Base-by-base conservation (phyloP, 2,113 vertebrate genomes). In the Alces alces region DNA sequence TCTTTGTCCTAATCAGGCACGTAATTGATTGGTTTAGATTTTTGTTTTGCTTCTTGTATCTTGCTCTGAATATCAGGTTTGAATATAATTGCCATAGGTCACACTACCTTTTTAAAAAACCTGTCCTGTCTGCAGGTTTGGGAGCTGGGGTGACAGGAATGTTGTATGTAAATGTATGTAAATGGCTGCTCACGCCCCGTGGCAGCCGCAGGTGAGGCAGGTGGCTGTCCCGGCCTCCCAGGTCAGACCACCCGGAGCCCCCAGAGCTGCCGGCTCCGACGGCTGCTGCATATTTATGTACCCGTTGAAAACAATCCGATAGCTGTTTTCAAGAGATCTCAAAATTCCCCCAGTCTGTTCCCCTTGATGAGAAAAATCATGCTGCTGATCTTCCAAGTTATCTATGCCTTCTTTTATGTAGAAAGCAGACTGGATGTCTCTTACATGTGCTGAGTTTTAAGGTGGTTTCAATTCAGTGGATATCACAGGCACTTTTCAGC, bases 121-220 rank as follows among this genome's bases (percentile, higher is more conserved):
- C 3, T 52, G 83, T 54, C 78, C 43, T 7, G 15, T 23, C 1
- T 27, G 55, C 66, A 39, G 76, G 55, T 93, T 78, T 78, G 82
- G 66, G 73, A 95, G 91, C 58, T 47, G 50, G 47, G 60, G 58
- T 73, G 80, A 78, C 27, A 43, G 3, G 73, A 82, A 86, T 79
- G 58, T 15, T 54, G 10, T 12, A 91, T 97, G 96, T 58, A 96
- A 97, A 95, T 97, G 0, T 61, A 88, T 95, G 89, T 5, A 92
- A 97, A 97, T 84, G 0, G 2, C 88, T 87, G 90, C 90, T 86
- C 52, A 93, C 57, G 9, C 1, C 7, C 39, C 4, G 0, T 27
- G 13, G 21, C 6, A 0, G 10, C 23, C 2, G 0, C 8, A 0
- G n/a, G 50, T 45, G 57, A 93, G 61, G 14, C 10, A 19, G 23